Evolutionary conservation across 1,140 invertebrate genomes (phyloP).

Genomic region (Xylocopa sonorina): DNA sequence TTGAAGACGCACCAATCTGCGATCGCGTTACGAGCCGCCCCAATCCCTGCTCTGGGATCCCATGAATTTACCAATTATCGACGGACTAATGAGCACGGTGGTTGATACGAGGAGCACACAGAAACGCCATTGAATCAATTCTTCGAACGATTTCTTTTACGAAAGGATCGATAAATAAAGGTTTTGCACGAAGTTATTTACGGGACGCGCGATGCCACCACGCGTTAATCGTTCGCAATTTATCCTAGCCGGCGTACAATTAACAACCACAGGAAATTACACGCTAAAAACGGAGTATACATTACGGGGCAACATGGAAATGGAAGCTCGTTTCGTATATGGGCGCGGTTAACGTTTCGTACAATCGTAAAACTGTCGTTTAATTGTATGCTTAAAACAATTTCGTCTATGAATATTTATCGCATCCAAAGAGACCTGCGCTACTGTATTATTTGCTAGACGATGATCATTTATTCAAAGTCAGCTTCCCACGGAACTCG

Average conservation of each 20-base stretch:
- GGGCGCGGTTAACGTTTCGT: neutral
- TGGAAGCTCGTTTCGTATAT: slow-evolving; percentile 6
- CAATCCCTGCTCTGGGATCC: neutral
- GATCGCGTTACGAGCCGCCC: slow-evolving; percentile 31
- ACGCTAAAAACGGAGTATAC: neutral
- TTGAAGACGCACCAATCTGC: slow-evolving; percentile 27
- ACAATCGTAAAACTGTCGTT: neutral
- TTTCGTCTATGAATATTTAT: neutral
- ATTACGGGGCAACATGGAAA: neutral
- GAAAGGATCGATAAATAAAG: too few relatives aligned
- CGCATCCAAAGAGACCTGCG: too few relatives aligned
- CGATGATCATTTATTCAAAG: neutral
- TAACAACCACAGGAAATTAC: neutral
- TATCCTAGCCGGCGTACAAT: neutral
- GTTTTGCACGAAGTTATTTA: neutral
- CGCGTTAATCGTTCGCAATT: neutral
- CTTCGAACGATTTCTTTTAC: too few relatives aligned
- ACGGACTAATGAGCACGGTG: neutral
- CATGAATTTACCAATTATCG: slow-evolving; percentile 15
- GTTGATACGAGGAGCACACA: neutral
- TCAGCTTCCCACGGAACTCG: too few relatives aligned
- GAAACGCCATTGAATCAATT: neutral
- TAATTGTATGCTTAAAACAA: neutral
- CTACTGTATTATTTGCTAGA: neutral
- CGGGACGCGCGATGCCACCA: too few relatives aligned